A percentile compares a stretch with the other conserved stretches of the same genome.
These are phyloP conservation scores for Furcifer pardalis DNA, from an alignment of 2,797 vertebrate species.

Conservation along the genomic window DNA sequence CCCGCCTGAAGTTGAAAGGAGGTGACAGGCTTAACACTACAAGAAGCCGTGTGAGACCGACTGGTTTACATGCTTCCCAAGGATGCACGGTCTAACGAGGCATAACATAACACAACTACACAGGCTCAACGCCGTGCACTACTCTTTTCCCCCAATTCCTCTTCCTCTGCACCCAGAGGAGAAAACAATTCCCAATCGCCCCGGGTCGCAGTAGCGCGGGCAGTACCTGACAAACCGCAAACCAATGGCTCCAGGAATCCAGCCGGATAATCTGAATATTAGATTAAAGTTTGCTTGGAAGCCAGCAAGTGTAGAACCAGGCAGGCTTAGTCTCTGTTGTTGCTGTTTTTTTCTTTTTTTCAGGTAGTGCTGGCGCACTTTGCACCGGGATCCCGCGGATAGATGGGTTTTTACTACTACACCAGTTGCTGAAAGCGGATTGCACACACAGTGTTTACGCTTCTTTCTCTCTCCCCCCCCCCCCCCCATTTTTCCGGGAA, in stretches of 20 bases:
- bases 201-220: not conserved
- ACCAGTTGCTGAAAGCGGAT: not conserved
- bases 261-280: not conserved
- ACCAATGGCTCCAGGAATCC: not conserved
- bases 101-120: too few relatives aligned
- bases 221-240: not conserved
- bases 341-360: too few relatives aligned
- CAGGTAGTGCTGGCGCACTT: not conserved
- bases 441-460: not conserved
- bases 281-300: not conserved
- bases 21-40: not conserved
- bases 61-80: not conserved
- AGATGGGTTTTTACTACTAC: not conserved
- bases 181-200: not conserved
- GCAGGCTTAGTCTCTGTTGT: not conserved
- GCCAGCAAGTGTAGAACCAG: not conserved
- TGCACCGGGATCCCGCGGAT: not conserved
- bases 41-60: not conserved
- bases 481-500: constrained; percentile 11
- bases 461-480: not conserved
- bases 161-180: not conserved
- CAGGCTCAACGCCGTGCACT: too few relatives aligned
- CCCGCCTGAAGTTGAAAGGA: not conserved
- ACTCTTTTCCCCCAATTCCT: not conserved
- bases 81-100: not conserved